phyloP scores from a whole-genome alignment of 1,140 invertebrate species.

The Asbolus verrucosus region DNA sequence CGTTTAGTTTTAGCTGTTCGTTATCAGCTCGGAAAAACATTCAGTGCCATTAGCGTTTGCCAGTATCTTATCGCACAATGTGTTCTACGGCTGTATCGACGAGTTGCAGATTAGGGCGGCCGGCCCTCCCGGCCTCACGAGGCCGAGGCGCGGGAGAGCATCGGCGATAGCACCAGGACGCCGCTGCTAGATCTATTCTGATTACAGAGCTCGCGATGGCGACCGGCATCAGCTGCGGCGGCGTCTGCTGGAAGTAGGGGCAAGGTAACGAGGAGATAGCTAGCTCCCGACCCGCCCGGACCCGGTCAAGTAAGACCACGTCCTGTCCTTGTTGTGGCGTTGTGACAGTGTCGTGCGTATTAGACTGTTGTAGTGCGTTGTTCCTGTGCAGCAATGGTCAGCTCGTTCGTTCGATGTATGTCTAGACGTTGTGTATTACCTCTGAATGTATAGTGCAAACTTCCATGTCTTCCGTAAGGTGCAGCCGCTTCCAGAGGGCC shows the following conservation, averaged over 20 bases:
- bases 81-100: constrained; percentile 3
- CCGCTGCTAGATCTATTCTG: constrained; percentile 69
- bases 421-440: constrained; percentile 63
- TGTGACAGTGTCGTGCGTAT: constrained; percentile 66
- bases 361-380: constrained; percentile 64
- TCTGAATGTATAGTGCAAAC: constrained; percentile 54
- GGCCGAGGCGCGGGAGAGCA: constrained; percentile 1
- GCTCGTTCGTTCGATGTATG: constrained; percentile 65
- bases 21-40: too few relatives aligned
- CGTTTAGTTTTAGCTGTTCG: too few relatives aligned
- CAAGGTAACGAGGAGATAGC: constrained; percentile 74
- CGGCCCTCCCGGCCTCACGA: constrained; percentile 1
- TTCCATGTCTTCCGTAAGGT: constrained; percentile 47
- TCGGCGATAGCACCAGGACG: constrained; percentile 44
- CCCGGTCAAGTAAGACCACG: constrained; percentile 65
- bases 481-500: constrained; percentile 44
- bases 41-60: too few relatives aligned
- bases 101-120: constrained; percentile 29
- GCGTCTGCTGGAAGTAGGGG: constrained; percentile 75
- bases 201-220: constrained; percentile 73
- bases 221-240: constrained; percentile 70
- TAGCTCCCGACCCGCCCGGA: constrained; percentile 64
- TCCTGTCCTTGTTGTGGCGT: constrained; percentile 64
- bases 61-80: background rate
- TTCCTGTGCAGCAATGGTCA: constrained; percentile 64